Evolutionary conservation across 1,140 invertebrate genomes (phyloP).

Genomic region (Carposina sasakii): DNA sequence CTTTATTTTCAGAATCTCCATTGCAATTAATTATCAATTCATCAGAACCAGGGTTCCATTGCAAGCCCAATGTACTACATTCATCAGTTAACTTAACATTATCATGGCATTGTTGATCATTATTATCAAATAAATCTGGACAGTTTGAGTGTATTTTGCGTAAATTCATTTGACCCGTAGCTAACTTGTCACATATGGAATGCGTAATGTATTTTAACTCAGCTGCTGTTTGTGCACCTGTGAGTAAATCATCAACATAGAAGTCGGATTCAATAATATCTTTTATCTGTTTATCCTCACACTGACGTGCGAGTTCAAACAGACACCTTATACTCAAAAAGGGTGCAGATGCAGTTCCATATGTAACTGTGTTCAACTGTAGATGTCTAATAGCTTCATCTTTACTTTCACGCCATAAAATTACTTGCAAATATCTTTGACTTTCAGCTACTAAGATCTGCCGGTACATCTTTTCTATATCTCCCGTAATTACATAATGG

Average conservation of each 20-base stretch:
- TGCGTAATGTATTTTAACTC: neutral
- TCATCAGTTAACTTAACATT: neutral
- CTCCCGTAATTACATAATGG: slow-evolving; percentile 28
- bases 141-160: neutral
- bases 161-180: neutral
- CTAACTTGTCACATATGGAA: neutral
- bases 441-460: slow-evolving; percentile 36
- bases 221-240: slow-evolving; percentile 17
- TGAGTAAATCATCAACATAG: slow-evolving; percentile 63
- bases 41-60: neutral
- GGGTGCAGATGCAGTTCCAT: too few species aligned
- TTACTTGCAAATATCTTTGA: slow-evolving; percentile 34
- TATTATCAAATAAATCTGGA: neutral
- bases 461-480: slow-evolving; percentile 52
- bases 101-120: neutral
- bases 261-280: slow-evolving; percentile 33
- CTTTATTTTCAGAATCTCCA: neutral
- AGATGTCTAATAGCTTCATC: slow-evolving; percentile 5
- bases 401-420: slow-evolving; percentile 34
- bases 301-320: neutral
- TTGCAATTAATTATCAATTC: neutral
- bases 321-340: too few species aligned
- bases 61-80: neutral
- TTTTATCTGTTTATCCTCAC: neutral
- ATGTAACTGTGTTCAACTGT: too few species aligned